Conservation (phyloP, 2,888 invertebrate genomes). For the Sinhomidia bicolor region DNA sequence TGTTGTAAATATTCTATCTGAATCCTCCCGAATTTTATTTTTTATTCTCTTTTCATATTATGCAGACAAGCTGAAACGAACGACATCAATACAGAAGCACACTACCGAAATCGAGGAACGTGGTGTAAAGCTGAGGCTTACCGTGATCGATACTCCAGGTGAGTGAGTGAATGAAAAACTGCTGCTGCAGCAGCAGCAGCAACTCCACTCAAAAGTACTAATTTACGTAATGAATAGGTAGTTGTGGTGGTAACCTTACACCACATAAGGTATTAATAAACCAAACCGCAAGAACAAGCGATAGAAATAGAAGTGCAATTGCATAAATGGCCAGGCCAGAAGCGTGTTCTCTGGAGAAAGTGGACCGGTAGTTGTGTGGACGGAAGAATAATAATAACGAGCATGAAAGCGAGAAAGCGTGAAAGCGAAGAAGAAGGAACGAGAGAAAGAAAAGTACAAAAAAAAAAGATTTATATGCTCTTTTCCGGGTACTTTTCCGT, state of each 20-base stretch:
- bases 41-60: slow-evolving; percentile 3
- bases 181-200: background rate
- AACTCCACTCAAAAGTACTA: background rate
- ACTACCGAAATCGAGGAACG: slow-evolving; percentile 98
- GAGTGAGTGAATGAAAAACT: slow-evolving; percentile 49
- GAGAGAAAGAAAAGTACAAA: background rate
- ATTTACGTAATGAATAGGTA: slow-evolving; percentile 58
- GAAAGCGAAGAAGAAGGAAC: background rate
- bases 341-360: background rate
- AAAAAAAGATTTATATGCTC: background rate
- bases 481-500: background rate
- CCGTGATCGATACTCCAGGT: slow-evolving; percentile 97
- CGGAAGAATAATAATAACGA: background rate
- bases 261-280: background rate
- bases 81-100: slow-evolving; percentile 85
- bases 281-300: background rate
- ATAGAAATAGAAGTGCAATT: slow-evolving; percentile 1
- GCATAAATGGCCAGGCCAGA: background rate
- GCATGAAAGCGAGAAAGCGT: background rate
- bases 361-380: background rate
- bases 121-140: slow-evolving; percentile 93
- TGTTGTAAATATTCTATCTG: background rate
- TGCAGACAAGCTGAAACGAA: slow-evolving; percentile 84
- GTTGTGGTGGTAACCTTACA: background rate
- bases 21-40: too few species aligned